phyloP scores from a whole-genome alignment of 2,797 vertebrate genomes.

The Acrocephalus scirpaceus region DNA sequence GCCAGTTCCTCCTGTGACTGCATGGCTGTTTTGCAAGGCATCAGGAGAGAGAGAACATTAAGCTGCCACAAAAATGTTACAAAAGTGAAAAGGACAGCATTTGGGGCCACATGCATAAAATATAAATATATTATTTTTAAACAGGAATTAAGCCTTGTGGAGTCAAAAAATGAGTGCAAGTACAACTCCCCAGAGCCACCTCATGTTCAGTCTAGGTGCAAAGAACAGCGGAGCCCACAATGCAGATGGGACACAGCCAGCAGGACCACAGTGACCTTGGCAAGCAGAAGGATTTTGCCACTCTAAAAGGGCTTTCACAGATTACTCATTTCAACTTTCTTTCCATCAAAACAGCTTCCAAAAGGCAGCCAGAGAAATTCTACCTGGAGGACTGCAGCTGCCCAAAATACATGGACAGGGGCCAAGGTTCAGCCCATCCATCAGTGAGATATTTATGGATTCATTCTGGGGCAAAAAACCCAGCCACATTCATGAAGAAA shows the following conservation, averaged over 20 bases:
- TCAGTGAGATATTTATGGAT: background rate
- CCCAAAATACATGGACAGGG: accelerated
- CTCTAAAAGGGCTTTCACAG: background rate
- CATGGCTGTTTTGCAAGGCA: background rate
- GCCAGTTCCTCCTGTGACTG: slow-evolving; percentile 26
- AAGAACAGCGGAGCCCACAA: background rate
- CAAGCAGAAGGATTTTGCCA: background rate
- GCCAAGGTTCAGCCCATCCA: background rate
- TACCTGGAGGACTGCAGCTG: background rate
- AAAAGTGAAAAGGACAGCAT: background rate
- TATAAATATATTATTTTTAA: background rate
- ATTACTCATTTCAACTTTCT: background rate
- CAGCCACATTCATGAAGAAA: background rate
- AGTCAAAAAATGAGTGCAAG: background rate
- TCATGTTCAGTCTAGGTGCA: background rate
- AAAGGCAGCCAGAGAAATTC: background rate
- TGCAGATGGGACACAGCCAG: background rate
- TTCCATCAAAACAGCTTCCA: background rate
- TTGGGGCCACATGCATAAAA: background rate
- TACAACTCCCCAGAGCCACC: background rate
- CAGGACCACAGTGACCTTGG: slow-evolving; percentile 21
- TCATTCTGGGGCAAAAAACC: background rate
- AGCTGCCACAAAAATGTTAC: background rate
- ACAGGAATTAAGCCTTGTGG: background rate
- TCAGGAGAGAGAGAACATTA: slow-evolving; percentile 11